A percentile compares a stretch with the other conserved stretches of the same genome.
Evolutionary conservation across 2,797 vertebrate species (phyloP).

Genomic region (Lacerta viridis): DNA sequence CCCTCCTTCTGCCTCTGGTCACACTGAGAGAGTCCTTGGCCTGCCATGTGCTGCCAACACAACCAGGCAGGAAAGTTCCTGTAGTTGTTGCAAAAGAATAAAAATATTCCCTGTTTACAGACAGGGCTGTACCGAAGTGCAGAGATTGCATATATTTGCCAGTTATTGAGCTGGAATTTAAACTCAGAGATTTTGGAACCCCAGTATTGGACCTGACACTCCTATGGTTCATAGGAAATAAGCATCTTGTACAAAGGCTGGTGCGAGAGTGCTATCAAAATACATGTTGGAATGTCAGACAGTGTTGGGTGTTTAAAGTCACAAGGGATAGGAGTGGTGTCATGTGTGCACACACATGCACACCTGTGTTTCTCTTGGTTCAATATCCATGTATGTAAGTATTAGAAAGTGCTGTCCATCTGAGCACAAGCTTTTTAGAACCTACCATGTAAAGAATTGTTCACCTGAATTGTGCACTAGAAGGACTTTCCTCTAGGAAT

Average conservation of each 20-base stretch:
- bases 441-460: neutral
- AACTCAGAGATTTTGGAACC: neutral
- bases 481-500: neutral
- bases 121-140: no score
- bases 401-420: neutral
- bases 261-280: neutral
- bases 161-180: neutral
- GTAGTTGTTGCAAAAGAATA: neutral
- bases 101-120: neutral
- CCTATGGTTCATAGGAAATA: neutral
- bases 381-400: neutral
- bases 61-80: neutral
- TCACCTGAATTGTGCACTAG: neutral
- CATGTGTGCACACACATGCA: neutral
- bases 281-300: neutral
- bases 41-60: neutral
- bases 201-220: neutral
- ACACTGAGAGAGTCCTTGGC: neutral
- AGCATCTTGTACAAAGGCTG: neutral
- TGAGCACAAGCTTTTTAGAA: neutral
- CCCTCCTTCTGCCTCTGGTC: neutral
- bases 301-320: neutral
- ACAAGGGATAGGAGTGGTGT: neutral
- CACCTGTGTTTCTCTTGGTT: neutral
- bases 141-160: neutral